phyloP scores from a whole-genome alignment of 2,888 invertebrate genomes.

The Drosophila mercatorum region DNA sequence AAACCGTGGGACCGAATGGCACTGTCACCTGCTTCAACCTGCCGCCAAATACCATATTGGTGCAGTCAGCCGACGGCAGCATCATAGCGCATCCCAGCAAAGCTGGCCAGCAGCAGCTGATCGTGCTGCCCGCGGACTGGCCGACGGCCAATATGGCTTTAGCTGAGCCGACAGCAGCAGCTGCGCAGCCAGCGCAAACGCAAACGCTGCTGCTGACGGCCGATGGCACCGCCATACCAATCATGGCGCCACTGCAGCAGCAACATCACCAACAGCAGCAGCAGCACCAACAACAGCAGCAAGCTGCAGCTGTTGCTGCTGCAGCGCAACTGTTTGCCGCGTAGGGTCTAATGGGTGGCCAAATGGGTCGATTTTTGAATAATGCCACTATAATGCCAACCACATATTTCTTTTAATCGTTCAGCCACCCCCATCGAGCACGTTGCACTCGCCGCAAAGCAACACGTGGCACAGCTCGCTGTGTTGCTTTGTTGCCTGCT shows the following conservation, averaged over 20 bases:
- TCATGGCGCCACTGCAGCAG: constrained; percentile 64
- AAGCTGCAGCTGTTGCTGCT: constrained; percentile 73
- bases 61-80: constrained; percentile 80
- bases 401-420: constrained; percentile 79
- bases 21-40: constrained; percentile 81
- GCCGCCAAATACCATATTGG: constrained; percentile 80
- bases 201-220: constrained; percentile 76
- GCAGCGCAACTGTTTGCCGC: constrained; percentile 78
- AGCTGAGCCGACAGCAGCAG: constrained; percentile 37
- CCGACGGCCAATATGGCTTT: constrained; percentile 43
- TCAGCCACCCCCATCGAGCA: too few relatives aligned
- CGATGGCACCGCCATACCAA: constrained; percentile 76
- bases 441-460: constrained; percentile 58
- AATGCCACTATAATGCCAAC: constrained; percentile 82
- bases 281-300: constrained; percentile 72
- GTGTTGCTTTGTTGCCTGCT: constrained; percentile 33
- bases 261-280: constrained; percentile 45
- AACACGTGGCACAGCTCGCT: constrained; percentile 26
- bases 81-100: constrained; percentile 76
- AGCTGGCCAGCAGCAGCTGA: constrained; percentile 77
- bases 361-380: constrained; percentile 83
- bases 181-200: constrained; percentile 43
- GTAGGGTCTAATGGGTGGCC: constrained; percentile 83
- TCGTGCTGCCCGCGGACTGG: constrained; percentile 75
- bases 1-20: constrained; percentile 81